phyloP scores from a whole-genome alignment of 1,140 invertebrate species.

The Dinoponera quadriceps region DNA sequence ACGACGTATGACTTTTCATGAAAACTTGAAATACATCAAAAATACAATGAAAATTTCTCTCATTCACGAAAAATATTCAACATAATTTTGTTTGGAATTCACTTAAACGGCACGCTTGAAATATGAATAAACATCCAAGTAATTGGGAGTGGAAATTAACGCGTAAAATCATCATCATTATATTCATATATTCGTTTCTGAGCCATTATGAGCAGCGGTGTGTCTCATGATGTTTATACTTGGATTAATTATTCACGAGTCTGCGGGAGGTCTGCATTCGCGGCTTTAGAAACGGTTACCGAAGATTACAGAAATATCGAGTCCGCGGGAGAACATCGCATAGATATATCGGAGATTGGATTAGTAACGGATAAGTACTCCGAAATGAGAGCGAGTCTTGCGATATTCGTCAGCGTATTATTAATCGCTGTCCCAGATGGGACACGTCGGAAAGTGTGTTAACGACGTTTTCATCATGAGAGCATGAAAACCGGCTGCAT shows the following conservation, averaged over 20 bases:
- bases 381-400: slow-evolving; percentile 51
- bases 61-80: too few relatives aligned
- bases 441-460: slow-evolving; percentile 38
- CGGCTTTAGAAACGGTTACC: background rate
- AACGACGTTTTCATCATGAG: slow-evolving; percentile 51
- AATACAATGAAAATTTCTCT: background rate
- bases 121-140: background rate
- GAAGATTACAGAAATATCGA: background rate
- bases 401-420: slow-evolving; percentile 44
- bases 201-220: too few relatives aligned
- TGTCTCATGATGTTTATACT: too few relatives aligned
- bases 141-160: too few relatives aligned
- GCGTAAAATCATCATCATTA: too few relatives aligned
- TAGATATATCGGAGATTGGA: slow-evolving; percentile 33
- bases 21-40: background rate
- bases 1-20: background rate
- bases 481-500: slow-evolving; percentile 20
- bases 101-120: background rate
- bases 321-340: background rate
- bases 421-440: slow-evolving; percentile 52
- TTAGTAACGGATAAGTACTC: slow-evolving; percentile 37
- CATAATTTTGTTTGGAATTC: too few relatives aligned
- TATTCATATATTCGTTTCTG: too few relatives aligned
- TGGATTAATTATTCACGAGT: too few relatives aligned
- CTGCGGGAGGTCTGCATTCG: too few relatives aligned